Percentiles rank a stretch among this genome's conserved stretches.
These are phyloP conservation scores for Struthio camelus DNA, from an alignment of 2,113 vertebrate species.

Conservation along the genomic window DNA sequence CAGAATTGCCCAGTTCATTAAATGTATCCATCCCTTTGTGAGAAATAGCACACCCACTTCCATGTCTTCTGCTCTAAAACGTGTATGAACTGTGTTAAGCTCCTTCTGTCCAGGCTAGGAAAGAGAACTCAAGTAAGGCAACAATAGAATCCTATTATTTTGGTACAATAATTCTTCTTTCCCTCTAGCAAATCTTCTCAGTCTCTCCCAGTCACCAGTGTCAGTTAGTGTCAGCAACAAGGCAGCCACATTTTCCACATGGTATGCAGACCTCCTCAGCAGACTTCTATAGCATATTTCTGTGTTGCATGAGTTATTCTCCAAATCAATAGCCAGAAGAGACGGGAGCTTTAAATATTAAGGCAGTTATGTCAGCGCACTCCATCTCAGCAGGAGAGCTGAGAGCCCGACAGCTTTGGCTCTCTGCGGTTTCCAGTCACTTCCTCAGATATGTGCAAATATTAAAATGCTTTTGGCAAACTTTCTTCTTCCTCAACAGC, in stretches of 20 bases:
- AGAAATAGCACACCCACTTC: not conserved
- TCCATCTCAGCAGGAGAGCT: not conserved
- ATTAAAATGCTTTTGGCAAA: not conserved
- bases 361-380: conserved; percentile 2
- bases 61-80: not conserved
- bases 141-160: conserved; percentile 22
- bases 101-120: conserved; percentile 22
- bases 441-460: not conserved
- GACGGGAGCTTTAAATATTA: conserved; percentile 43
- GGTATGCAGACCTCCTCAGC: not conserved
- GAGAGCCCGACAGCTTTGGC: not conserved
- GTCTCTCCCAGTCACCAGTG: conserved; percentile 31
- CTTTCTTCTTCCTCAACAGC: not conserved
- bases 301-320: conserved; percentile 25
- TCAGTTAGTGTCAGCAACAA: conserved; percentile 38
- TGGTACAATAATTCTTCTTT: conserved; percentile 17
- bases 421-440: not conserved
- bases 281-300: not conserved
- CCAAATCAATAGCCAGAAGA: conserved; percentile 48
- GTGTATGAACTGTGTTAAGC: conserved; percentile 1
- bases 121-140: not conserved
- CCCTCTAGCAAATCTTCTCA: conserved; percentile 30
- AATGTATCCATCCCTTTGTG: not conserved
- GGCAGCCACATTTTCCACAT: conserved; percentile 25
- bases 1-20: not conserved